Base-by-base conservation (phyloP, 2,797 vertebrate genomes). In the Philypnodon macrostomus region DNA sequence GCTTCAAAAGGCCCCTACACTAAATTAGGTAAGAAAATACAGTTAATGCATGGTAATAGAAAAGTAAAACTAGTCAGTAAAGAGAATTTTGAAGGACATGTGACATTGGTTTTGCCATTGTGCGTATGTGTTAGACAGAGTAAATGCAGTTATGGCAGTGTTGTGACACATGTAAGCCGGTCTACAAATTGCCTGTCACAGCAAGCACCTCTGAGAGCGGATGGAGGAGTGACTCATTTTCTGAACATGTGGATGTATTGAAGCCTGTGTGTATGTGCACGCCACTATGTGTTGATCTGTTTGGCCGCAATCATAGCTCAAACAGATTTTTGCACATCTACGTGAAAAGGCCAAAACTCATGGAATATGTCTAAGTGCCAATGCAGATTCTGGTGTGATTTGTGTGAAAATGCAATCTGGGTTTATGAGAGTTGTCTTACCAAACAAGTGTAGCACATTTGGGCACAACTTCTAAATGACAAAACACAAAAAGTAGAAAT, bases 111-210 rank as follows among this genome's bases (percentile, higher is more conserved):
- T 53, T 32, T 7, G 41, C 31, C 54, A 52, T 53, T 48, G 53
- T 17, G 39, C 27, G 39, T 60, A 36, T 32, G 36, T 26, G 19
- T 44, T 45, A 46, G 41, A n/a, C n/a, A n/a, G 46, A 34, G 58
- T 71, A 57, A 55, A 17, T 68, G 51, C 63, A 53, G 55, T 51
- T 79, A n/a, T n/a, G 48, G 47, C 58, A 57, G 47, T 80, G 79
- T 79, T 85, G 73, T 84, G 83, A 84, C 80, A 85, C 71, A 72
- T 76, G 71, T 73, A 65, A 73, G 65, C 61, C 66, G 68, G 53
- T 27, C 68, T 70, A 77, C 74, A 84, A 81, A 84, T 79, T 78
- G 68, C 68, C 59, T 82, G 81, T 84, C 81, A 82, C 44, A 77
- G 72, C 67, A 63, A n/a, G 66, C 9, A 31, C 48, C 58, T 77